phyloP scores from a whole-genome alignment of 2,113 vertebrate genomes.

The Sinocyclocheilus rhinocerous region DNA sequence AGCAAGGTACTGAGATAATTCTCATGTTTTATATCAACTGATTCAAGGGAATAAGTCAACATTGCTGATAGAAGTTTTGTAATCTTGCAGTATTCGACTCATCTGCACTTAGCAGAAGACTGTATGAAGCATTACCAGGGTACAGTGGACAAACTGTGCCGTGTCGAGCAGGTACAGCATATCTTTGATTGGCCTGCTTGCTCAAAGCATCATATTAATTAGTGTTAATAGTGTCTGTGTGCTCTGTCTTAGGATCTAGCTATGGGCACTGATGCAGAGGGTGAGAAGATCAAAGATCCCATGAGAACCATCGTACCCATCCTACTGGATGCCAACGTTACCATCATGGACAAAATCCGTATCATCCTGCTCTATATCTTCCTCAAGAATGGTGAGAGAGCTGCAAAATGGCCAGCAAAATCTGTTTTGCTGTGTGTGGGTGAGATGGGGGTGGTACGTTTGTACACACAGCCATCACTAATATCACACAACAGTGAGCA shows the following conservation, averaged over 20 bases:
- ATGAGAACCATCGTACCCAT: slow-evolving; percentile 96
- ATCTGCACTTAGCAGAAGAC: slow-evolving; percentile 96
- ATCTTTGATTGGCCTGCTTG: not conserved
- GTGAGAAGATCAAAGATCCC: slow-evolving; percentile 98
- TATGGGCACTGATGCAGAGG: slow-evolving; percentile 93
- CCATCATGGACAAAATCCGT: slow-evolving; percentile 93
- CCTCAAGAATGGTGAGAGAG: slow-evolving; percentile 87
- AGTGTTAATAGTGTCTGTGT: not conserved
- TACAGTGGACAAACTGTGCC: slow-evolving; percentile 94
- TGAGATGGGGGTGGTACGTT: not conserved
- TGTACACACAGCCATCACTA: not conserved
- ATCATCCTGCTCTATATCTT: slow-evolving; percentile 98
- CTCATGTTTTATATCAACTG: not conserved
- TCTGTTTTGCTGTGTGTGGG: slow-evolving; percentile 2
- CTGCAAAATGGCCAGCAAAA: not conserved
- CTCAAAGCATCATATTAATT: not conserved
- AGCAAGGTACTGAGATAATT: slow-evolving; percentile 84
- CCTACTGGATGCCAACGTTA: slow-evolving; percentile 88
- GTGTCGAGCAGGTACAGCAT: slow-evolving; percentile 88
- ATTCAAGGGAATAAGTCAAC: not conserved
- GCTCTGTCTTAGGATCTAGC: slow-evolving; percentile 84
- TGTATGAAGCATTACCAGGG: slow-evolving; percentile 99
- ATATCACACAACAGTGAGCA: not conserved
- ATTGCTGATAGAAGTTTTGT: not conserved
- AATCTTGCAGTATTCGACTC: slow-evolving; percentile 87